These are phyloP conservation scores for Scyliorhinus canicula DNA, from an alignment of 2,797 vertebrate genomes.

Conservation along the genomic window DNA sequence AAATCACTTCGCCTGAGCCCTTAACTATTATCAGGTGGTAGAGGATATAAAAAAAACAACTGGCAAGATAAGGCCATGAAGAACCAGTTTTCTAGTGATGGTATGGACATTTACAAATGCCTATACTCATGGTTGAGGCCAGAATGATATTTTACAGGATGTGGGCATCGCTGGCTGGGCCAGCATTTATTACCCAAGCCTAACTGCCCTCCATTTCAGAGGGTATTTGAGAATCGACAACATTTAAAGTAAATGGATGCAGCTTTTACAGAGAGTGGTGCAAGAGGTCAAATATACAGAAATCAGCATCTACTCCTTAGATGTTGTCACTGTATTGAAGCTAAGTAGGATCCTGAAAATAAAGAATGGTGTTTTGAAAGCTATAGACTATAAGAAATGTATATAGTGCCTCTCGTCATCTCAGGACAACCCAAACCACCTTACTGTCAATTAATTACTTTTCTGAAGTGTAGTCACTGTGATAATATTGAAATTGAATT, in stretches of 20 bases:
- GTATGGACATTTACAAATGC: background rate
- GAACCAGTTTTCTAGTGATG: background rate
- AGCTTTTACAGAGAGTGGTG: background rate
- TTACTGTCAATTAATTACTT: background rate
- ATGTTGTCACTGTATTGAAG: background rate
- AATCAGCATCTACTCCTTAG: background rate
- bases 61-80: background rate
- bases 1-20: slow-evolving; percentile 4
- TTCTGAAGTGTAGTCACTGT: background rate
- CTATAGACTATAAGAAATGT: background rate
- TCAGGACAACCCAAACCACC: background rate
- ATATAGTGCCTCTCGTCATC: too few species aligned
- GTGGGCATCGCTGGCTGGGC: too few species aligned
- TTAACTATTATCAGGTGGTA: background rate
- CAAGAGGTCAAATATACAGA: background rate
- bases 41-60: background rate
- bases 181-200: too few species aligned
- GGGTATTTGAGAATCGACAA: too few species aligned
- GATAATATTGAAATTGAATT: background rate
- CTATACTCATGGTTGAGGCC: background rate
- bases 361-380: background rate
- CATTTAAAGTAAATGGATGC: background rate
- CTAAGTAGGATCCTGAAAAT: background rate
- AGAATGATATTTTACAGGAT: too few species aligned
- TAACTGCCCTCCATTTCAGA: too few species aligned